Evolutionary conservation across 2,888 invertebrate genomes (phyloP).

Genomic region (Ischnus inquisitorius): DNA sequence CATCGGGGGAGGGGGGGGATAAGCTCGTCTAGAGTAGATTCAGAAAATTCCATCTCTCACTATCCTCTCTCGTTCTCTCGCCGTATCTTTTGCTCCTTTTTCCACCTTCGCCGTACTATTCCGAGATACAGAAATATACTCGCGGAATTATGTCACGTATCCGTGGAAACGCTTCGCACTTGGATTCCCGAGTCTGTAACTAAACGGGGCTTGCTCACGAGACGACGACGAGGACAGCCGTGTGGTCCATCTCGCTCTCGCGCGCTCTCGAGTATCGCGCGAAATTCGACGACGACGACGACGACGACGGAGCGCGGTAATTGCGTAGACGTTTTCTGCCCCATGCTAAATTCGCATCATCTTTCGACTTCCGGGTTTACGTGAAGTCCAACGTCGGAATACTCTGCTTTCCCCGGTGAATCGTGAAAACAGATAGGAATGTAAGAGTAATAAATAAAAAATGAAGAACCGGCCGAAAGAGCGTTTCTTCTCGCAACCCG

Average conservation of each 20-base stretch:
- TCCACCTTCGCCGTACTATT: constrained; percentile 67
- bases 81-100: constrained; percentile 51
- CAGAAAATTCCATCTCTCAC: constrained; percentile 43
- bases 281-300: constrained; percentile 49
- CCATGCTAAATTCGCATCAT: constrained; percentile 62
- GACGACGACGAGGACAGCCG: constrained; percentile 21
- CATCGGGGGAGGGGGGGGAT: constrained; percentile 25
- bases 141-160: constrained; percentile 81
- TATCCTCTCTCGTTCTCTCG: constrained; percentile 62
- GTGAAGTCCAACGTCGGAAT: constrained; percentile 4
- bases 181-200: constrained; percentile 54
- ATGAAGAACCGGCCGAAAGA: not conserved
- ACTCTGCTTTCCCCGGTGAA: not conserved
- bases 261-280: constrained; percentile 28
- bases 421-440: not conserved
- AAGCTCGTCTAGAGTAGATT: constrained; percentile 64
- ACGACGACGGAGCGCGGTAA: constrained; percentile 53
- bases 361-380: constrained; percentile 65
- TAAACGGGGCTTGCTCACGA: constrained; percentile 20
- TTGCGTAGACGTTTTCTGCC: constrained; percentile 59
- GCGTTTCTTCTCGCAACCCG: not conserved
- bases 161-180: constrained; percentile 68
- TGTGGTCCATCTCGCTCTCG: constrained; percentile 38
- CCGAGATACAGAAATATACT: constrained; percentile 80
- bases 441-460: not conserved